Base-by-base conservation (phyloP, 1,140 invertebrate genomes). In the Lordiphosa stackelbergi region DNA sequence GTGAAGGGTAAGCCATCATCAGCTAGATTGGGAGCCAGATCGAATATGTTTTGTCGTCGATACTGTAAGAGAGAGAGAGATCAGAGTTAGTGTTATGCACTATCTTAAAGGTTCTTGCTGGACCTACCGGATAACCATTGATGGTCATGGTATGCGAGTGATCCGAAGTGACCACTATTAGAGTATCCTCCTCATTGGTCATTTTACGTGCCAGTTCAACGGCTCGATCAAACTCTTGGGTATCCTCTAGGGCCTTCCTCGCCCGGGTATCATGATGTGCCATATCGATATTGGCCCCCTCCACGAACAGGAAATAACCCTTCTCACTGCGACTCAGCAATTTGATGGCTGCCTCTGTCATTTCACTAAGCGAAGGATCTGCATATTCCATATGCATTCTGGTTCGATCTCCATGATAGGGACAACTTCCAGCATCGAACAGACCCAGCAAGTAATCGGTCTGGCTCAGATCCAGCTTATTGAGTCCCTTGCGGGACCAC, bases 271-370 rank as follows among this genome's bases (percentile, higher is more conserved):
- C 92, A 73, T 96, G 95, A 86, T 96, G 95, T 1, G 93, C 94
- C 77, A 94, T 93, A 78, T 96, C 95, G 47, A 96, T 96, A 69
- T 92, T 89, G 1, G 93, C 94, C 61, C 94, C 95, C 92, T 97
- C 96, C 6, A 97, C 94, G 74, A 97, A 93, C 9, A 97, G 87
- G 84, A 97, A 96, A 87, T 93, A 97, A 11, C 96, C 96, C 54
- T 94, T 90, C n/a, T 92, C 89, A 87, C 94, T 95, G 68, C 93
- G 93, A 28, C 90, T 90, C 5, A 98, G 90, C 55, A 96, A 90
- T 41, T 92, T 90, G 40, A 98, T 93, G 8, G 96, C 95, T 16
- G 92, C 92, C 60, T 92, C 90, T 1, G 95, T 95, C 93, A 98
- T 95, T 81, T 97, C 94, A 0, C 92, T 91, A 0, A 98, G 88